Percentiles rank a stretch among this genome's conserved stretches.
phyloP scores from a whole-genome alignment of 2,888 invertebrate species.

The Silvanus unidentatus region DNA sequence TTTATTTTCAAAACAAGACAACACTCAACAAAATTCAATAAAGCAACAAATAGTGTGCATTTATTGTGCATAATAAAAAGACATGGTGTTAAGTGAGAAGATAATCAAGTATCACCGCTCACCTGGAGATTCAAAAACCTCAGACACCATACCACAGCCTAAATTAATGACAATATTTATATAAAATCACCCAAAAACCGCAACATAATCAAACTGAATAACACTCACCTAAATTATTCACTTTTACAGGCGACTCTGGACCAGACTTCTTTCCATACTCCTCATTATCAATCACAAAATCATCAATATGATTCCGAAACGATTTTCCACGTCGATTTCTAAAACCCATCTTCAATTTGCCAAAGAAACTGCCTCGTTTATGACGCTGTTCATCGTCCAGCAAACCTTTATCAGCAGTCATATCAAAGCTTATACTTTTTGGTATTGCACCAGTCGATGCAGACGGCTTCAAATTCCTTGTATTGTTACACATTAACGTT shows the following conservation, averaged over 20 bases:
- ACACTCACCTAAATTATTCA: constrained; percentile 23
- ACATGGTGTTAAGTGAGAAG: too few relatives aligned
- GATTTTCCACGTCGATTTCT: constrained; percentile 57
- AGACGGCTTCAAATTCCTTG: constrained; percentile 44
- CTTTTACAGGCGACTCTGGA: constrained; percentile 23
- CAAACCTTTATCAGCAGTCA: constrained; percentile 72
- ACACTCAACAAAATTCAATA: too few relatives aligned
- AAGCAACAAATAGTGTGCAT: constrained; percentile 4
- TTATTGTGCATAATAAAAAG: too few relatives aligned
- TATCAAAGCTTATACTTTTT: constrained; percentile 88
- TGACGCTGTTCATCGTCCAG: constrained; percentile 57
- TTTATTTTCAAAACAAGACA: neutral
- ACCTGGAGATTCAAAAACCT: too few relatives aligned
- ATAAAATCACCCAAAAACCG: too few relatives aligned
- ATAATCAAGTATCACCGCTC: too few relatives aligned
- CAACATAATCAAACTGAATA: too few relatives aligned
- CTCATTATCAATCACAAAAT: constrained; percentile 24
- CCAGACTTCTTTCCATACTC: constrained; percentile 21
- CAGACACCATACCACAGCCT: too few relatives aligned
- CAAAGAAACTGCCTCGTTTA: constrained; percentile 65
- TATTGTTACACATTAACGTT: constrained; percentile 15
- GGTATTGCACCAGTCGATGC: constrained; percentile 79
- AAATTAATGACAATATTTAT: too few relatives aligned
- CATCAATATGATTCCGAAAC: constrained; percentile 39
- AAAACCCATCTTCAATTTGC: constrained; percentile 65